Evolutionary conservation across 1,140 invertebrate genomes (phyloP).

Genomic region (Drosophila leontia): DNA sequence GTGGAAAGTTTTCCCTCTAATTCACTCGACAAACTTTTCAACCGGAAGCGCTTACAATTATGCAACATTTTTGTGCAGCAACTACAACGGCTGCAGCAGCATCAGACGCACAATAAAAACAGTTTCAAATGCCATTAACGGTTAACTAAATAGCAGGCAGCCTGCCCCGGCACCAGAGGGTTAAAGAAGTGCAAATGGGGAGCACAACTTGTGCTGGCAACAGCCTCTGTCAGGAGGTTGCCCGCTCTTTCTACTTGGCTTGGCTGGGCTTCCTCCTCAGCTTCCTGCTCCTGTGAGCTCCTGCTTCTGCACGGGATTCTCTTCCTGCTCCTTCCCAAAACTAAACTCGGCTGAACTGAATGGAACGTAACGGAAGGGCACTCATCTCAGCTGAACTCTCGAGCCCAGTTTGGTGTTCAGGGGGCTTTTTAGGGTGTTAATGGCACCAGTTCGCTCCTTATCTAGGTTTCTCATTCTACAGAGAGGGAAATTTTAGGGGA

Average conservation of each 20-base stretch:
- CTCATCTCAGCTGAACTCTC: conserved; percentile 20
- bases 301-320: background rate
- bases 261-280: background rate
- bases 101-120: conserved; percentile 72
- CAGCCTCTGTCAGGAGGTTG: background rate
- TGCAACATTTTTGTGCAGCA: conserved; percentile 82
- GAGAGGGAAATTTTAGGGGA: background rate
- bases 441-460: conserved; percentile 25
- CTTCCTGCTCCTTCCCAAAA: background rate
- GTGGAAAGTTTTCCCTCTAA: conserved; percentile 61
- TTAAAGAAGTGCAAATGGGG: conserved; percentile 26
- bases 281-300: background rate
- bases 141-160: conserved; percentile 74
- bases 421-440: conserved; percentile 27
- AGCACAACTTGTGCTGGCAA: conserved; percentile 14
- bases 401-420: conserved; percentile 10
- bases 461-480: conserved; percentile 15
- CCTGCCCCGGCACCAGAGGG: conserved; percentile 21
- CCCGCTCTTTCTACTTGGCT: background rate
- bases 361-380: conserved; percentile 9
- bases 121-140: conserved; percentile 83
- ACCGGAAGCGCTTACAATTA: conserved; percentile 81
- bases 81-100: conserved; percentile 12
- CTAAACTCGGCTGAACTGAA: conserved; percentile 26
- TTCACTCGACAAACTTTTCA: conserved; percentile 76